Evolutionary conservation across 1,140 invertebrate species (phyloP).

Genomic region (Ylistrum balloti): DNA sequence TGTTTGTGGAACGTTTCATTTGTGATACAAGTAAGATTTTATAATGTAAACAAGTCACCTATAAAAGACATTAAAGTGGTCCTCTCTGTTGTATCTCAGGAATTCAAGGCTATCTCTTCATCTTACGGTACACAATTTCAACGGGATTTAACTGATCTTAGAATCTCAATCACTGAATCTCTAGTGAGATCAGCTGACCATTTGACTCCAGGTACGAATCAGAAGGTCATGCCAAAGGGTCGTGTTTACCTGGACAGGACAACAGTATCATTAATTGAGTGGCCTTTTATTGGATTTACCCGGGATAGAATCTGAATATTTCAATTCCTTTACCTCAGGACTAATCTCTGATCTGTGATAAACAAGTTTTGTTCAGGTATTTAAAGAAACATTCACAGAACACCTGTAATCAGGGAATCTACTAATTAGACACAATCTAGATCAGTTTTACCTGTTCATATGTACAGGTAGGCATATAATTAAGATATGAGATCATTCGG

Average conservation of each 20-base stretch:
- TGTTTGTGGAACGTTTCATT: neutral
- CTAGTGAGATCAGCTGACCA: neutral
- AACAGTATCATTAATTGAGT: neutral
- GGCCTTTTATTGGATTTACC: neutral
- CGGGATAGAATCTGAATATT: neutral
- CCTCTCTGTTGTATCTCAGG: neutral
- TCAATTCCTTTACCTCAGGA: neutral
- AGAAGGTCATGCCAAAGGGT: too few species aligned
- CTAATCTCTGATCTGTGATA: neutral
- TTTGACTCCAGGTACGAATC: slow-evolving; percentile 1
- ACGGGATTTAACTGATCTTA: neutral
- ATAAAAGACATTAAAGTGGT: neutral
- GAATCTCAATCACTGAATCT: slow-evolving; percentile 15
- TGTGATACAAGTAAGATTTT: slow-evolving; percentile 35
- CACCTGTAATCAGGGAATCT: neutral
- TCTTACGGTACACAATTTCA: neutral
- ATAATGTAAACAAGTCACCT: neutral
- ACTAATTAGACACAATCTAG: neutral
- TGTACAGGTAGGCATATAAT: neutral
- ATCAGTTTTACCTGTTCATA: neutral
- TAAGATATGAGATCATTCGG: slow-evolving; percentile 2
- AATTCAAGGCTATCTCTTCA: slow-evolving; percentile 28
- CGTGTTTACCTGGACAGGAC: neutral
- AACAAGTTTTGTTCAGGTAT: too few species aligned
- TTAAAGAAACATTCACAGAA: neutral